Base-by-base conservation (phyloP, 2,888 invertebrate genomes). In the Nymphalis c-album region DNA sequence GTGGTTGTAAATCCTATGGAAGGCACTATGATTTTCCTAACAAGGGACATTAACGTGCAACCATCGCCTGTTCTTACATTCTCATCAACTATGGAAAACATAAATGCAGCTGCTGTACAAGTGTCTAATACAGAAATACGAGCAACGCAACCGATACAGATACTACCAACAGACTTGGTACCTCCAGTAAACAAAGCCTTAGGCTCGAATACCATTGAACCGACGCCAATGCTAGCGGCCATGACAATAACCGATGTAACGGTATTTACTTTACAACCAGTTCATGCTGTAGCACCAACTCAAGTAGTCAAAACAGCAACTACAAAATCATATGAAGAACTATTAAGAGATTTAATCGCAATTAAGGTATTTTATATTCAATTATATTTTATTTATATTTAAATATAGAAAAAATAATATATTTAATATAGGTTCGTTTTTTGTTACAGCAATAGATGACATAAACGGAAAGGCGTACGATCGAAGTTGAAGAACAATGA, bases 1-100 rank as follows among this genome's bases (percentile, higher is more conserved):
- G 46, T 60, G 13, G 48, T 58, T 60, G 73, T 86, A 64, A 84
- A 85, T 50, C 85, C 86, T 7, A 74, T 83, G 58, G 75, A 79
- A 13, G 64, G 67, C 2, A 7, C 67, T 4, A 71, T 48, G 1
- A 46, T 68, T 18, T 47, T 66, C 8, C 59, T 71, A 50, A 53
- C 64, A 10, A 64, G 46, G 8, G 50, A 61, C 35, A 61, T 75
- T 16, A 63, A 60, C 57, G 67, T 75, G 18, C 64, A 63, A 1
- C 69, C 69, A 18, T 71, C 73, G 8, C 63, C 58, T 58, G 57
- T 65, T 17, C 13, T 57, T 47, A 40, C 35, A 16, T 53, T 58
- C 22, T 18, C 10, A 3, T 53, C n/a, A 13, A 57, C 40, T 10
- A 40, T 31, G 57, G 57, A 57, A 8, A 40, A 48, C 17, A 2